phyloP scores from a whole-genome alignment of 2,888 invertebrate genomes.

The Eilema caniola region DNA sequence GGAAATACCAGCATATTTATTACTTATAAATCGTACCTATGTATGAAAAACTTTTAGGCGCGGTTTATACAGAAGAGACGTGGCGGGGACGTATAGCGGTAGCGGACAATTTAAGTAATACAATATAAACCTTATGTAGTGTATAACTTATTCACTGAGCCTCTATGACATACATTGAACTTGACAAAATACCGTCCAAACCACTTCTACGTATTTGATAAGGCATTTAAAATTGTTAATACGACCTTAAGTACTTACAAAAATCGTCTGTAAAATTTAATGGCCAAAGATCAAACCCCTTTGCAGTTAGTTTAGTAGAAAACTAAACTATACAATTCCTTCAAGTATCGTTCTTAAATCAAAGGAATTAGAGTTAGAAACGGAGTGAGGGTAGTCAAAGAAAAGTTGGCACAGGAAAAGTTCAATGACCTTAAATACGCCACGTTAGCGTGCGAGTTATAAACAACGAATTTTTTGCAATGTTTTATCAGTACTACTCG shows the following conservation, averaged over 20 bases:
- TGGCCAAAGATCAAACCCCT: conserved; percentile 25
- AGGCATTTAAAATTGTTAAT: conserved; percentile 12
- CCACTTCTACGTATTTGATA: conserved; percentile 31
- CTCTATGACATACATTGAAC: background rate
- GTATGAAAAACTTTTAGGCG: too few species aligned
- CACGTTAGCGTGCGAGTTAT: conserved; percentile 52
- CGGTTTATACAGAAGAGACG: too few species aligned
- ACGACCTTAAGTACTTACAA: background rate
- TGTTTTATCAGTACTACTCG: conserved; percentile 10
- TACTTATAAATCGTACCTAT: too few species aligned
- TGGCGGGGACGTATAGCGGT: too few species aligned
- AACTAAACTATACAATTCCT: conserved; percentile 18
- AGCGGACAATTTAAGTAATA: too few species aligned
- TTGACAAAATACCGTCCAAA: conserved; percentile 23
- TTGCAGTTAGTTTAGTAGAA: conserved; percentile 25
- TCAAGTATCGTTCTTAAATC: conserved; percentile 19
- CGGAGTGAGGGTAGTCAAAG: conserved; percentile 35
- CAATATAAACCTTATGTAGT: too few species aligned
- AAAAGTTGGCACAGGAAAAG: conserved; percentile 62
- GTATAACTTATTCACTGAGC: too few species aligned
- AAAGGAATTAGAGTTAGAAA: conserved; percentile 35
- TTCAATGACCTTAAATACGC: conserved; percentile 58
- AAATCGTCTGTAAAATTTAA: background rate
- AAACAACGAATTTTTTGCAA: conserved; percentile 49
- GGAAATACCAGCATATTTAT: too few species aligned